These are phyloP conservation scores for Chelmon rostratus DNA, from an alignment of 2,797 vertebrate genomes.

Conservation along the genomic window DNA sequence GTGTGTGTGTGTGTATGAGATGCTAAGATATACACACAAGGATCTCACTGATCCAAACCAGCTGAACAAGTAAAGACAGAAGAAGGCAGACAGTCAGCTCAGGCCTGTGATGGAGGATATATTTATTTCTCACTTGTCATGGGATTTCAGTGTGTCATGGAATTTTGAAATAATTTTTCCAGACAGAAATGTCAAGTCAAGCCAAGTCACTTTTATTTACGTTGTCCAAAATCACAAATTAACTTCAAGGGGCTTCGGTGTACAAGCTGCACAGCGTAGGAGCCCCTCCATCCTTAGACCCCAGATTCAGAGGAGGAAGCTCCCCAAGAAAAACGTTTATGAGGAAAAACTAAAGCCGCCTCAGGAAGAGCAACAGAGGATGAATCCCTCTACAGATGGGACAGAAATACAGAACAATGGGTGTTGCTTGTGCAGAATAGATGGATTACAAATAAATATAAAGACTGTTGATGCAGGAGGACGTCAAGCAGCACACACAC, in stretches of 20 bases:
- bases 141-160: slow-evolving; percentile 4
- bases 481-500: neutral
- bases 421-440: neutral
- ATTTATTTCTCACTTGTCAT: neutral
- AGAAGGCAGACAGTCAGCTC: neutral
- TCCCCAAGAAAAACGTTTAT: accelerated
- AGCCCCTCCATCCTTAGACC: neutral
- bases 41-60: neutral
- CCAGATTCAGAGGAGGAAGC: neutral
- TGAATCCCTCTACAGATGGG: no score
- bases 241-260: neutral
- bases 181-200: neutral
- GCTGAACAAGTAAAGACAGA: neutral
- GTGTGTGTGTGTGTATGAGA: slow-evolving; percentile 19
- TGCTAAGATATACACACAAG: neutral
- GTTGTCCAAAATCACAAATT: neutral
- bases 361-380: neutral
- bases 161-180: neutral
- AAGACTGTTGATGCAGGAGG: neutral
- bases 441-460: neutral
- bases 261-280: no score
- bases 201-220: neutral
- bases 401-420: no score
- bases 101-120: neutral
- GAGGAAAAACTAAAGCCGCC: neutral